These are phyloP conservation scores for Leucopsar rothschildi DNA, from an alignment of 2,113 vertebrate species.

Conservation along the genomic window DNA sequence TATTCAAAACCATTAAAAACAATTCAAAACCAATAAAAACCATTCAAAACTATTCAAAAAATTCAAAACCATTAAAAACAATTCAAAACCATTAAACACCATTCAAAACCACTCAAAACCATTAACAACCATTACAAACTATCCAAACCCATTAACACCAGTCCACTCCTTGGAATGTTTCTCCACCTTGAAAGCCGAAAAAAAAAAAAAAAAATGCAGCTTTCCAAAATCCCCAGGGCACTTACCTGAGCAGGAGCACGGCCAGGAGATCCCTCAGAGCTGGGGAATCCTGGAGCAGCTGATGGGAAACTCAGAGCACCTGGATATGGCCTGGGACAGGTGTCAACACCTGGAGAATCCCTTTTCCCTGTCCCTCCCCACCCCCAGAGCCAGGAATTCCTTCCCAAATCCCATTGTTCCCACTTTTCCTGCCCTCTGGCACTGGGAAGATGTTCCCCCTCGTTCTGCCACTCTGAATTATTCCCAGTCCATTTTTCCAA, in stretches of 20 bases:
- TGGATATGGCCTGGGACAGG: rapidly evolving
- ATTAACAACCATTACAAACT: background rate
- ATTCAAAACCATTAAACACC: too few relatives aligned
- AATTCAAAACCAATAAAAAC: too few relatives aligned
- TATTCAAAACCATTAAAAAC: background rate
- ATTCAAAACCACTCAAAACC: too few relatives aligned
- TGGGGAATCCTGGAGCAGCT: too few relatives aligned
- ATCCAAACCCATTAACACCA: background rate
- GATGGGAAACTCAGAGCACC: rapidly evolving
- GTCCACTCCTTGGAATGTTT: rapidly evolving
- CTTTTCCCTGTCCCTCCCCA: background rate
- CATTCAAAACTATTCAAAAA: too few relatives aligned
- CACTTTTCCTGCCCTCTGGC: background rate
- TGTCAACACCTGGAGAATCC: background rate
- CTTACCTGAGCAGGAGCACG: background rate
- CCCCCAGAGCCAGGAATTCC: background rate
- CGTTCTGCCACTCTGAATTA: background rate
- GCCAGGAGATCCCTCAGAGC: background rate
- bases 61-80: too few relatives aligned
- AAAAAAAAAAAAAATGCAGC: background rate
- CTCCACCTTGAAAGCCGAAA: rapidly evolving
- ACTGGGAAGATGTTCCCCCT: background rate
- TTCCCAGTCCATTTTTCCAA: background rate
- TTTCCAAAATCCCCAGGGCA: rapidly evolving
- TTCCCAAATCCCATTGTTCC: background rate